These are phyloP conservation scores for Drosophila multiciliata DNA, from an alignment of 2,888 invertebrate genomes.

Conservation along the genomic window DNA sequence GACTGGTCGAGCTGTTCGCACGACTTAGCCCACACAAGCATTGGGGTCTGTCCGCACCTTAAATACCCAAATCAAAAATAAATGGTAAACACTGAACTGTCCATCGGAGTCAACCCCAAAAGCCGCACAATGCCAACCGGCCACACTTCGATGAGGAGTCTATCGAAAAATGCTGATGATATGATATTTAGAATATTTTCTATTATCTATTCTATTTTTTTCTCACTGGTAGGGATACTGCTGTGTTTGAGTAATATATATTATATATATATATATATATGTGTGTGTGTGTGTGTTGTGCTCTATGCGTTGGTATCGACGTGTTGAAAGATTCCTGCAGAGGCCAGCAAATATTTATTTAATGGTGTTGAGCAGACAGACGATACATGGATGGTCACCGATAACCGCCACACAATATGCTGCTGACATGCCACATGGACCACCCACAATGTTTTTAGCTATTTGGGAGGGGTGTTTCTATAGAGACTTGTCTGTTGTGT, in stretches of 20 bases:
- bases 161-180: slow-evolving; percentile 79
- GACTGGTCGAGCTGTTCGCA: slow-evolving; percentile 44
- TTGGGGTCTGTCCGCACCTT: slow-evolving; percentile 71
- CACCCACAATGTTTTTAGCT: slow-evolving; percentile 26
- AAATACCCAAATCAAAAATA: slow-evolving; percentile 82
- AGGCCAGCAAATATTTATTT: slow-evolving; percentile 80
- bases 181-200: slow-evolving; percentile 75
- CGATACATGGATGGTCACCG: slow-evolving; percentile 42
- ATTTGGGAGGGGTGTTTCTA: slow-evolving; percentile 22
- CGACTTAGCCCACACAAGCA: slow-evolving; percentile 45
- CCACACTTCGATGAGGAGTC: slow-evolving; percentile 46
- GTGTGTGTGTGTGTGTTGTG: slow-evolving; percentile 44
- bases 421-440: slow-evolving; percentile 55
- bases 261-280: background rate
- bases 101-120: slow-evolving; percentile 55
- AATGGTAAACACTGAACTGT: slow-evolving; percentile 76
- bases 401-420: slow-evolving; percentile 38
- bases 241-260: slow-evolving; percentile 7
- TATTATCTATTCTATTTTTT: background rate
- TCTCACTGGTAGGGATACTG: slow-evolving; percentile 11
- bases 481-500: slow-evolving; percentile 18
- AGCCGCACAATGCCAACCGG: slow-evolving; percentile 22
- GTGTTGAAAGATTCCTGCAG: slow-evolving; percentile 78
- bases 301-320: slow-evolving; percentile 50
- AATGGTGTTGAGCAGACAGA: slow-evolving; percentile 68